Conservation (phyloP, 37 sponge, comb jelly and placozoan species). For the Oopsacas minuta region DNA sequence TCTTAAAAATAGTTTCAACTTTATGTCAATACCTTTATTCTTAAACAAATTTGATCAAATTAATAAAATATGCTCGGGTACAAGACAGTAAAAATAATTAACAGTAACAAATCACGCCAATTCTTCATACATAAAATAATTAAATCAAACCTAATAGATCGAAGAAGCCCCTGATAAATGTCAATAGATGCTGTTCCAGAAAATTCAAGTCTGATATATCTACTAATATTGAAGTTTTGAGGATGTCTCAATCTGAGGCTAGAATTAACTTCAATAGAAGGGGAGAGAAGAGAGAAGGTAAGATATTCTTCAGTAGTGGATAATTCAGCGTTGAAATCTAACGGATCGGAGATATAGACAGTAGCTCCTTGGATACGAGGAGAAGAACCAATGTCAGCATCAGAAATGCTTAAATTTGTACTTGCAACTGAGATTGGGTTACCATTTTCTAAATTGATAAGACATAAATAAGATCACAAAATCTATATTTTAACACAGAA, state of each 20-base stretch:
- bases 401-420: neutral
- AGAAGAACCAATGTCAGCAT: neutral
- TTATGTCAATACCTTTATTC: too few relatives aligned
- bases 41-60: too few relatives aligned
- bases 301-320: conserved; percentile 3
- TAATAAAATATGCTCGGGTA: neutral
- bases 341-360: neutral
- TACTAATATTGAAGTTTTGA: neutral
- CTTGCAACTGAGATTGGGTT: neutral
- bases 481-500: too few relatives aligned
- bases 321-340: neutral
- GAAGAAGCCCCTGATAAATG: neutral
- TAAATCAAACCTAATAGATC: neutral
- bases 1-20: too few relatives aligned
- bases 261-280: neutral
- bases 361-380: neutral
- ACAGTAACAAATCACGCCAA: neutral
- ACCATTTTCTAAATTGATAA: neutral
- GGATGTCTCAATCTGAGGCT: neutral
- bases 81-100: neutral
- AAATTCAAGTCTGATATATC: neutral
- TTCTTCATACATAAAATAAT: neutral
- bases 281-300: neutral
- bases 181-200: neutral
- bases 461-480: too few relatives aligned